Percentiles rank a stretch among this genome's conserved stretches.
phyloP scores from a whole-genome alignment of 2,797 vertebrate species.

The Triplophysa bombifrons region DNA sequence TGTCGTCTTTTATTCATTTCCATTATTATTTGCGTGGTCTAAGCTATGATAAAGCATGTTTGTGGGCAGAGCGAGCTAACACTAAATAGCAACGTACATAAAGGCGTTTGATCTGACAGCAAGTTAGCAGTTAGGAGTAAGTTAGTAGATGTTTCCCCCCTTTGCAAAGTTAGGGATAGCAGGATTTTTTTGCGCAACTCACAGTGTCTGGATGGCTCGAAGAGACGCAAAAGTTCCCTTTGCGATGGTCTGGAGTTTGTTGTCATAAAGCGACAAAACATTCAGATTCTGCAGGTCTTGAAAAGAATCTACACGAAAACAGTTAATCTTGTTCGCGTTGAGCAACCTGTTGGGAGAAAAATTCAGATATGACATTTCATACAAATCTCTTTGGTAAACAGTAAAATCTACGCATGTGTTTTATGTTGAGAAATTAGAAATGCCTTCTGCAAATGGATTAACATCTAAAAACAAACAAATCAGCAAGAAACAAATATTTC shows the following conservation, averaged over 20 bases:
- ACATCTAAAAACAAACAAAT: conserved; percentile 19
- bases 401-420: conserved; percentile 15
- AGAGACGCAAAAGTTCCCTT: conserved; percentile 96
- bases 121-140: no score
- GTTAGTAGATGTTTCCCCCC: no score
- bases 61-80: no score
- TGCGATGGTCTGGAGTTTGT: conserved; percentile 96
- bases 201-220: conserved; percentile 95
- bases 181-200: conserved; percentile 57
- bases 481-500: conserved; percentile 7
- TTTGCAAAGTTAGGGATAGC: no score
- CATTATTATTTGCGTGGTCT: no score
- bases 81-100: no score
- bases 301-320: conserved; percentile 95
- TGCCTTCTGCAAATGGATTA: conserved; percentile 30
- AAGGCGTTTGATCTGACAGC: no score
- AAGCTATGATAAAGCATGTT: no score
- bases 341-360: conserved; percentile 82
- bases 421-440: conserved; percentile 22
- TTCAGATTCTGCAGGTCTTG: conserved; percentile 97
- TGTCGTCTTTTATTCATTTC: no score
- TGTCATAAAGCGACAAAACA: conserved; percentile 95
- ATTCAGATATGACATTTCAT: conserved; percentile 7
- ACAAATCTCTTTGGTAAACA: conserved; percentile 25
- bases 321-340: conserved; percentile 98